These are phyloP conservation scores for Jaculus jaculus DNA, from an alignment of 2,113 vertebrate genomes.

Conservation along the genomic window DNA sequence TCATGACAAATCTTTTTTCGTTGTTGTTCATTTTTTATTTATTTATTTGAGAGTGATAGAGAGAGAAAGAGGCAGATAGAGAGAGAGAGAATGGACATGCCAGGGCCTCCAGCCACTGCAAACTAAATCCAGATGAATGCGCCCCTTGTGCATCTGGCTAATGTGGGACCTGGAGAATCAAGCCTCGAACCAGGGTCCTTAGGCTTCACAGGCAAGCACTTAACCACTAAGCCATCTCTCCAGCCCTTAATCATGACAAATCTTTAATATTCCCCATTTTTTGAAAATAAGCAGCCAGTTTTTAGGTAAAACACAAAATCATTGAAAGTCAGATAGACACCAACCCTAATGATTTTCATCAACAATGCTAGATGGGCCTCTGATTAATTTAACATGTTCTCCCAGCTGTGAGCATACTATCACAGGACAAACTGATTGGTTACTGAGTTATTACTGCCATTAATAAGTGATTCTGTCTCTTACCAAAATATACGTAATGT, in stretches of 20 bases:
- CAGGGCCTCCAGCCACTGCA: no score
- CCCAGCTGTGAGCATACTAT: neutral
- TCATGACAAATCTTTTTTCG: neutral
- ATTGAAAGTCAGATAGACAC: conserved; percentile 19
- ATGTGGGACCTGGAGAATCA: no score
- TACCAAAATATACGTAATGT: conserved; percentile 38
- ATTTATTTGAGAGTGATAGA: no score
- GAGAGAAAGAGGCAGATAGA: no score
- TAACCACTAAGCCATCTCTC: no score
- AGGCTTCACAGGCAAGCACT: no score
- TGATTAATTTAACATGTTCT: neutral
- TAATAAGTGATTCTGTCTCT: conserved; percentile 29
- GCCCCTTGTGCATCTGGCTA: no score
- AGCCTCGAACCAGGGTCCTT: no score
- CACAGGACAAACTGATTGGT: conserved; percentile 14
- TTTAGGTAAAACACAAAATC: conserved; percentile 38
- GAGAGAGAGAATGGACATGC: no score
- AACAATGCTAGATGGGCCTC: neutral
- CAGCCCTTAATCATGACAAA: conserved; percentile 18
- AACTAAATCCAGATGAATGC: no score
- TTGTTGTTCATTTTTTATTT: no score
- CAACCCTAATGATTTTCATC: neutral
- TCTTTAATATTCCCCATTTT: conserved; percentile 1
- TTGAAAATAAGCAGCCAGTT: neutral
- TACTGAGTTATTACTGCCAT: neutral